Base-by-base conservation (phyloP, 1,140 invertebrate species). In the Sycobia sp. region DNA sequence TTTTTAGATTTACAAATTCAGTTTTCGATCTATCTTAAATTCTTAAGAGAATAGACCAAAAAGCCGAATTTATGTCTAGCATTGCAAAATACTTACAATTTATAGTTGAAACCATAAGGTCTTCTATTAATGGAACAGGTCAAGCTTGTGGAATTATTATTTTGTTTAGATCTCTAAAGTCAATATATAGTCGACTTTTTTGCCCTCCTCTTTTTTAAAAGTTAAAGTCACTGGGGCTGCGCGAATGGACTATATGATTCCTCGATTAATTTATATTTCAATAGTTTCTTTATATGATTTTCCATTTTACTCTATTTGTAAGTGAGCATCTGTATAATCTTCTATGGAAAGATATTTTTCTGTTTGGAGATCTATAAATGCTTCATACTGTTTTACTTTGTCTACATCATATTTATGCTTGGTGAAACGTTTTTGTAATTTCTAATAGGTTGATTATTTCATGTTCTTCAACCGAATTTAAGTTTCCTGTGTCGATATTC, bases 1-100 rank as follows among this genome's bases (percentile, higher is more conserved):
- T 14, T 69, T 51, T 51, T 73, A 67, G 22, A 67, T 75, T 16
- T n/a, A 75, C 60, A 38, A 76, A 74, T 16, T 27, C 70, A 10
- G 68, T 69, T 57, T 80, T 78, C 8, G 71, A 11, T 63, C 73
- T 50, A 50, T 50, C 27, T 50, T 50, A 23, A 9, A 32, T 50
- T 32, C 47, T 5, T 16, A 50, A 14, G 2, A 25, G 47, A 14
- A 50, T 32, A 3, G 47, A 50, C 47, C 47, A 50, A 50, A 50
- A 50, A 10, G 47, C 23, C 23, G 47, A 50, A 16, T 50, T 50
- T 50, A 50, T 50, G 29, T 50, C 47, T 29, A 50, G 27, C 27
- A 3, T 50, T 10, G 27, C 11, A 16, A 50, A 50, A 32, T 8
- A 50, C 10, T 29, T 32, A n/a, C 47, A 50, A 32, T 50, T 50